These are phyloP conservation scores for Alcedo atthis DNA, from an alignment of 2,797 vertebrate genomes.

Conservation along the genomic window DNA sequence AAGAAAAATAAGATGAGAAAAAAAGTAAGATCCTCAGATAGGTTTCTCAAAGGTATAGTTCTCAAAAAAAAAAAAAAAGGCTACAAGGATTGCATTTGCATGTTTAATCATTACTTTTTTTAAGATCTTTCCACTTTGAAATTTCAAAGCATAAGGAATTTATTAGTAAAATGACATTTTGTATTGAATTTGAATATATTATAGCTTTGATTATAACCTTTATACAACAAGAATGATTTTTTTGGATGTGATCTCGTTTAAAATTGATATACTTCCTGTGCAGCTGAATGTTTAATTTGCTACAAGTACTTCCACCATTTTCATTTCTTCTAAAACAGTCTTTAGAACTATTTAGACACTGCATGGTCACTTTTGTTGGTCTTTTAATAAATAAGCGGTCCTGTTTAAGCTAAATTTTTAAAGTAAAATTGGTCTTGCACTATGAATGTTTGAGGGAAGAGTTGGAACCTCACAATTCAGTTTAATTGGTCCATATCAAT, in stretches of 20 bases:
- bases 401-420: not conserved
- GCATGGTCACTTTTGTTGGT: not conserved
- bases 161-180: conserved; percentile 69
- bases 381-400: not conserved
- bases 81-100: conserved; percentile 54
- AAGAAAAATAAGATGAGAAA: conserved; percentile 39
- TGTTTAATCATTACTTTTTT: conserved; percentile 69
- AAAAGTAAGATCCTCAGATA: conserved; percentile 43
- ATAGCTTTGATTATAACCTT: conserved; percentile 65
- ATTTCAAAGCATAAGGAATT: conserved; percentile 61
- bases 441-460: not conserved
- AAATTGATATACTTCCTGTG: conserved; percentile 64
- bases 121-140: conserved; percentile 54
- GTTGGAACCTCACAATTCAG: not conserved
- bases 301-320: conserved; percentile 49
- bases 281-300: conserved; percentile 64
- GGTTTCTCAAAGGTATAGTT: conserved; percentile 46
- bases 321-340: conserved; percentile 32
- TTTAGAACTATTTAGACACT: not conserved
- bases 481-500: not conserved
- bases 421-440: not conserved
- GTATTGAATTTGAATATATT: conserved; percentile 69
- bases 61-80: not conserved
- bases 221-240: conserved; percentile 53
- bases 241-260: conserved; percentile 41